These are phyloP conservation scores for Olivierus martensii DNA, from an alignment of 1,140 invertebrate genomes.

Conservation along the genomic window DNA sequence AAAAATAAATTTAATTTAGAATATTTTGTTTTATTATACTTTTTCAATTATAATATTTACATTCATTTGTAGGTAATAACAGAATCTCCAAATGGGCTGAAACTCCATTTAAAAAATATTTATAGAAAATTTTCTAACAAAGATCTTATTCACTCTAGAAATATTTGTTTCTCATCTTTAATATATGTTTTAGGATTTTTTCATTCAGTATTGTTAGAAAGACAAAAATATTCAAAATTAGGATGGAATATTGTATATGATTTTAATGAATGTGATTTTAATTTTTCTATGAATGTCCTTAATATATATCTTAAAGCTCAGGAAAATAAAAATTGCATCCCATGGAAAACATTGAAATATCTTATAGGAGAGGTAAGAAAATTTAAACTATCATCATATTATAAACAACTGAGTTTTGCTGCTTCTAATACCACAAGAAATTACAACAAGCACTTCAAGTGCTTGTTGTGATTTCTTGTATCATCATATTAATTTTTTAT, in stretches of 20 bases:
- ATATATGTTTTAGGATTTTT: slow-evolving; percentile 78
- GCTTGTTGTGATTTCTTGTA: too few species aligned
- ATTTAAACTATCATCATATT: too few species aligned
- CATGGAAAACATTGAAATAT: slow-evolving; percentile 81
- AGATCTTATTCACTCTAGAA: slow-evolving; percentile 51
- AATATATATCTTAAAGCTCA: slow-evolving; percentile 51
- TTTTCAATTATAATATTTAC: too few species aligned
- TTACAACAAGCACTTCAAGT: too few species aligned
- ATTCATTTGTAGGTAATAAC: slow-evolving; percentile 68
- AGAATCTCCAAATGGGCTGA: slow-evolving; percentile 76
- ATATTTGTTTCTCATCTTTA: slow-evolving; percentile 55
- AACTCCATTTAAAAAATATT: slow-evolving; percentile 73
- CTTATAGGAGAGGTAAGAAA: slow-evolving; percentile 63
- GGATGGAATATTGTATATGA: slow-evolving; percentile 88
- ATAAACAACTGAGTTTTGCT: too few species aligned
- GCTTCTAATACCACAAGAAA: too few species aligned
- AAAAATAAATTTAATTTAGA: too few species aligned
- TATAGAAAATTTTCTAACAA: slow-evolving; percentile 64
- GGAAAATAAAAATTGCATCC: slow-evolving; percentile 43
- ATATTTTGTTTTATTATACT: too few species aligned
- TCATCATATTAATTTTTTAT: too few species aligned
- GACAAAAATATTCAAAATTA: slow-evolving; percentile 80
- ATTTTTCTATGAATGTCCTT: slow-evolving; percentile 66
- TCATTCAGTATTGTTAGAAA: slow-evolving; percentile 74
- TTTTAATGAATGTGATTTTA: slow-evolving; percentile 84